Evolutionary conservation across 2,113 vertebrate genomes (phyloP), one percentile per base, ranked within the genome.

Genomic region (Indri indri): DNA sequence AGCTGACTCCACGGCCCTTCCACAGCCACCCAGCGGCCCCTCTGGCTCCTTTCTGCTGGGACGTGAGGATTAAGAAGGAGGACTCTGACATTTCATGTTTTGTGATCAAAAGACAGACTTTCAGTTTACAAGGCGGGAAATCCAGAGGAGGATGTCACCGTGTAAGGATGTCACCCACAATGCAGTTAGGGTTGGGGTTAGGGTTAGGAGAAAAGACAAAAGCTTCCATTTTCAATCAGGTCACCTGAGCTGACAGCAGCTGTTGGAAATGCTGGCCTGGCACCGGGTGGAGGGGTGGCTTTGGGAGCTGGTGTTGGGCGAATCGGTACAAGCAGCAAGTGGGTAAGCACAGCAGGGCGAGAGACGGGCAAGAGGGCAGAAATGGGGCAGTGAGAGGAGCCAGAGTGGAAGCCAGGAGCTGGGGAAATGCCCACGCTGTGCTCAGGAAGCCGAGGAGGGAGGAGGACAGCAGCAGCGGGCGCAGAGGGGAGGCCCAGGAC

Each of bases 401-500:
- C 42, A 84, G 37, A 32, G 7, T 23, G n/a, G 54, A 68, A 70
- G n/a, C 27, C n/a, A 88, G 68, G 68, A 23, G 22, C 25, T 37
- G 34, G 23, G 37, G 71, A 42, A 71, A 79, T 8, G 30, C 37
- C 22, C 9, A 17, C 18, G 9, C 22, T 45, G 9, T 32, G 30
- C 25, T 68, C 37, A 52, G n/a, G 37, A n/a, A 45, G 59, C 23
- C 5, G 13, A 4, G 37, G 42, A 27, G 6, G 50, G 66, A 68
- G 20, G 61, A 65, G 23, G 37, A 30, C n/a, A 73, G 47, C 40
- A 8, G 10, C 4, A 57, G 3, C 1, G 5, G 79, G 27, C 25
- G 30, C 10, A 23, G 2, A 5, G 17, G 0, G 47, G 25, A 65
- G 22, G 50, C 27, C 7, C 50, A 11, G 18, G 32, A 16, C 1